Evolutionary conservation across 2,797 vertebrate species (phyloP), one percentile per base, ranked within the genome.

Genomic region (Periophthalmus magnuspinnatus): DNA sequence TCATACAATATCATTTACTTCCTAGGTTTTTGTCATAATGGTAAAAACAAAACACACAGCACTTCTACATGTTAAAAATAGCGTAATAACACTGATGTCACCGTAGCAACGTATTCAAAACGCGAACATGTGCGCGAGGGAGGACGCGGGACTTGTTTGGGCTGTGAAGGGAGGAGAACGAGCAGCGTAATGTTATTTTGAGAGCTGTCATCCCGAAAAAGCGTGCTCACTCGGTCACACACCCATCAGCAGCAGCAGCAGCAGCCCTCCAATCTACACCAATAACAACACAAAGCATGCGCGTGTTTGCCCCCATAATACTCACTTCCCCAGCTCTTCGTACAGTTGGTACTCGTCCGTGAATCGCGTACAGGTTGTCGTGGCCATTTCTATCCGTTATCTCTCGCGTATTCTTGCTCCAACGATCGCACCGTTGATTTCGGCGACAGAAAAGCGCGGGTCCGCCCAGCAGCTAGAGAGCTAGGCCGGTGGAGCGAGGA

Each of bases 281-380:
- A 13, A 24, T 48, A 3, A 21, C 1, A 0, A 48, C 28, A 47
- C 54, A 45, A 33, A 60, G 0, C 5, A 24, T 54, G 17, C 58
- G 3, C 54, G 9, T 3, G 5, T 0, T 14, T 45, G 41, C 41
- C 41, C 41, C 11, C 41, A 4, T 14, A 6, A 45, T 47, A 92
- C 94, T 94, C 94, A 98, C 96, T 98, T 99, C 88, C 97, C 97
- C 69, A 99, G 96, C 95, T 98, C 97, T 91, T 99, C 97, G 88
- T 97, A 99, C 13, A 99, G 95, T 95, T 99, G 97, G 90, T 94
- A 99, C 69, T 99, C 97, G 92, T 98, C 97, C 77, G 97, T 99
- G 90, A 99, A 99, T 88, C 97, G 95, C 90, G 97, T 98, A 88
- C 97, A 97, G 90, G 96, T 96, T 87, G 96, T 95, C 88, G 94